phyloP scores from a whole-genome alignment of 2,113 vertebrate genomes.

The Lethenteron camtschaticum region DNA sequence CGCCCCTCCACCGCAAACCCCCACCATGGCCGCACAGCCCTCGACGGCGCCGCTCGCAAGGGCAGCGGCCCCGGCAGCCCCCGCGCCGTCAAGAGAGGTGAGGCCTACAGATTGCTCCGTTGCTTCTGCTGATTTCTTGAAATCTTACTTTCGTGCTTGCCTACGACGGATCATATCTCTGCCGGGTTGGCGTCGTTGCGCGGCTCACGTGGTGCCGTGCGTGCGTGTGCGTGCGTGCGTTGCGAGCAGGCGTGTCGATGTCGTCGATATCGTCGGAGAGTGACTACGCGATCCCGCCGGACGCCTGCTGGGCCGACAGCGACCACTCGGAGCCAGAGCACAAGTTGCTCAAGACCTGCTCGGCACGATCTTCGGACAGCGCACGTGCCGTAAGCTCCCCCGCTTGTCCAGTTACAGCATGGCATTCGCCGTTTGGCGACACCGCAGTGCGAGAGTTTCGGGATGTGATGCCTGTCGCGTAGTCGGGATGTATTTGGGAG shows the following conservation, averaged over 20 bases:
- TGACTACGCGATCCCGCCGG: slow-evolving; percentile 93
- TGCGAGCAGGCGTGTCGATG: slow-evolving; percentile 49
- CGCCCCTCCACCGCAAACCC: too few relatives aligned
- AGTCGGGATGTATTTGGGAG: neutral
- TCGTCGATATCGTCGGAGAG: slow-evolving; percentile 76
- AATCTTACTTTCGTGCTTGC: too few relatives aligned
- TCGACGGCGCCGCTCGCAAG: slow-evolving; percentile 23
- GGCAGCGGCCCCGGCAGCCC: slow-evolving; percentile 44
- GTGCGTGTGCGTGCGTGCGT: too few relatives aligned
- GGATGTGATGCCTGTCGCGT: neutral
- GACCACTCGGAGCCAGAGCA: slow-evolving; percentile 75
- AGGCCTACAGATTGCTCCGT: neutral
- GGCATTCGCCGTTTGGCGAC: neutral
- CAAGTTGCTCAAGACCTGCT: slow-evolving; percentile 67
- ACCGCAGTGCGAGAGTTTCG: neutral
- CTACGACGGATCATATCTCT: too few relatives aligned
- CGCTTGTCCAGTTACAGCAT: neutral
- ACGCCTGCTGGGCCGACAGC: slow-evolving; percentile 69
- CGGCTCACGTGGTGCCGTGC: too few relatives aligned
- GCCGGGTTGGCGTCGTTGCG: too few relatives aligned
- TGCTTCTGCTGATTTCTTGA: too few relatives aligned
- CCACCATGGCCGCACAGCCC: too few relatives aligned
- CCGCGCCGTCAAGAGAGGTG: slow-evolving; percentile 67
- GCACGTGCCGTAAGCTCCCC: slow-evolving; percentile 48
- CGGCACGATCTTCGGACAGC: slow-evolving; percentile 45